phyloP scores from a whole-genome alignment of 2,113 vertebrate species.

The Nettapus auritus region DNA sequence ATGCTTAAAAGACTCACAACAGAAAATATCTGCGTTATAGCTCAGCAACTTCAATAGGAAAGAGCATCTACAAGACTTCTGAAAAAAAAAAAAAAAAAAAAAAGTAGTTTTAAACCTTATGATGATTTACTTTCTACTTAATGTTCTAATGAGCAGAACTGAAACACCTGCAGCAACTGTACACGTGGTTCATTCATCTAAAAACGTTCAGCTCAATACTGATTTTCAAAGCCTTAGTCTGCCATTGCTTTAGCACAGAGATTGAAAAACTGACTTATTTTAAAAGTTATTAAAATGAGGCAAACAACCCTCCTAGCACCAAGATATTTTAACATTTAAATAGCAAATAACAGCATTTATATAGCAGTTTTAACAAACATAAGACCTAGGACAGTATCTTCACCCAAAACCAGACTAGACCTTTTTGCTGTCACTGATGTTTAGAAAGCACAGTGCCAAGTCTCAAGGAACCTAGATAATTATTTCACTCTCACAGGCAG shows the following conservation, averaged over 20 bases:
- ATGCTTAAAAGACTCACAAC: neutral
- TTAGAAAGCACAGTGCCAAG: neutral
- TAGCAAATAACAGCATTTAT: neutral
- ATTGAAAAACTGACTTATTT: neutral
- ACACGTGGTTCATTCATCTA: neutral
- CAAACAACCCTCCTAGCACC: neutral
- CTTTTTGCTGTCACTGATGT: neutral
- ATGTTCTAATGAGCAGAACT: neutral
- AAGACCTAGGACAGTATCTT: neutral
- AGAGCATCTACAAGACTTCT: neutral
- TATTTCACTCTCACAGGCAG: neutral
- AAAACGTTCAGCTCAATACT: neutral
- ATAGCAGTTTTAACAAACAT: neutral
- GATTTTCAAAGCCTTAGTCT: neutral
- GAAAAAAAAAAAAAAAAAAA: neutral
- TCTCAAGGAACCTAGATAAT: neutral
- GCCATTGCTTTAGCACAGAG: neutral
- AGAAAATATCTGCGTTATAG: neutral
- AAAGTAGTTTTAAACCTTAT: neutral
- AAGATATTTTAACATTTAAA: neutral
- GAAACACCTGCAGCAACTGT: neutral
- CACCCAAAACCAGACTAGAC: neutral
- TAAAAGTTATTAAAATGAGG: neutral
- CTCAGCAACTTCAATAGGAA: neutral
- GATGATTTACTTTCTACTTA: neutral